Conservation (phyloP, 2,797 vertebrate species). For the Hydrophis major region DNA sequence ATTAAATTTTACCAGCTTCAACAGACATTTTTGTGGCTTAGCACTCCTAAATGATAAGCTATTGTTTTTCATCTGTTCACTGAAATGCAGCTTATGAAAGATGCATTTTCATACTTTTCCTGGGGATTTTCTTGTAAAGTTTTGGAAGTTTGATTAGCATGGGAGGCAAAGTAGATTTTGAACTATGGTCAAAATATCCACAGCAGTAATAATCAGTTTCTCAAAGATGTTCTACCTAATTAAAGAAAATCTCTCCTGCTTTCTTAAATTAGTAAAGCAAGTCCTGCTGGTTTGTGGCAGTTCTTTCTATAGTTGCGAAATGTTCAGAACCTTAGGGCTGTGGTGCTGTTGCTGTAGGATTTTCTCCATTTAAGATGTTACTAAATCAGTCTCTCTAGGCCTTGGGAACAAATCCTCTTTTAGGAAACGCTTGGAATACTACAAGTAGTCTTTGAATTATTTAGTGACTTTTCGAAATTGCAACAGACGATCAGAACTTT, state of each 20-base stretch:
- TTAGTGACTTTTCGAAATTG: not conserved
- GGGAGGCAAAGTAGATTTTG: not conserved
- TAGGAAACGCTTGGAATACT: not conserved
- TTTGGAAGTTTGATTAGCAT: not conserved
- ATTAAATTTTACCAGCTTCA: not conserved
- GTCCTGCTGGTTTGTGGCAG: not conserved
- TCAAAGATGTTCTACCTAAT: not conserved
- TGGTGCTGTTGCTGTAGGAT: too few species aligned
- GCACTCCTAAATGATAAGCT: not conserved
- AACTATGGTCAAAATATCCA: not conserved
- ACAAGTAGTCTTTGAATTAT: not conserved
- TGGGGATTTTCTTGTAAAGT: not conserved
- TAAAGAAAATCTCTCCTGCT: not conserved
- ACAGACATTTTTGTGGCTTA: not conserved
- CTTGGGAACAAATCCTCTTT: not conserved
- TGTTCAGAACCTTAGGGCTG: not conserved
- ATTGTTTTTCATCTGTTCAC: not conserved
- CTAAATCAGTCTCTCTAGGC: not conserved
- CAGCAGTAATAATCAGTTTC: not conserved
- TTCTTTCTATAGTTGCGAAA: not conserved
- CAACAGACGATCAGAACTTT: not conserved
- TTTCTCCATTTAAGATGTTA: not conserved
- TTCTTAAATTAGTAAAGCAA: not conserved
- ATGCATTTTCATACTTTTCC: not conserved
- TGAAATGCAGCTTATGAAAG: not conserved